phyloP scores from a whole-genome alignment of 1,140 invertebrate species.

The Bactericera cockerelli region DNA sequence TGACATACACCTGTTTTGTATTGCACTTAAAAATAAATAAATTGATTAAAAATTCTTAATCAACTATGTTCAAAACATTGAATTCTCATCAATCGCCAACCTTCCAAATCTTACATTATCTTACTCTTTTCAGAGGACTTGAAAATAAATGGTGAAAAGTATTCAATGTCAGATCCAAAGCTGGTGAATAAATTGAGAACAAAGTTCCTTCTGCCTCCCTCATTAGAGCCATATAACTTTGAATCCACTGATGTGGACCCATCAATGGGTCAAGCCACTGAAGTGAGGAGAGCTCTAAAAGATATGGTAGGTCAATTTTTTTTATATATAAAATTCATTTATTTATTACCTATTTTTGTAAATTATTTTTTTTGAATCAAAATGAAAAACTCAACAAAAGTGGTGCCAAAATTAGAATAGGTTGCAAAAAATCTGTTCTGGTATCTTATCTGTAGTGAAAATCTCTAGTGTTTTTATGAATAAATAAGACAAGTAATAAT shows the following conservation, averaged over 20 bases:
- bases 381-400: slow-evolving; percentile 15
- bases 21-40: too few species aligned
- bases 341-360: too few species aligned
- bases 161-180: slow-evolving; percentile 19
- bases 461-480: background rate
- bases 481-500: background rate
- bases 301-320: slow-evolving; percentile 25
- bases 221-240: slow-evolving; percentile 23
- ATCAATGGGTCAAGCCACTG: slow-evolving; percentile 31
- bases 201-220: slow-evolving; percentile 23
- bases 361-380: too few species aligned
- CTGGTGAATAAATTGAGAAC: slow-evolving; percentile 20
- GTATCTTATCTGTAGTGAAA: background rate
- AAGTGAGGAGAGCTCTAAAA: slow-evolving; percentile 26
- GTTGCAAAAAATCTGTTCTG: background rate
- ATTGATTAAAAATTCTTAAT: too few species aligned
- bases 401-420: background rate
- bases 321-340: slow-evolving; percentile 1
- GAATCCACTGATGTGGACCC: slow-evolving; percentile 26
- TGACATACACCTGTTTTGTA: too few species aligned
- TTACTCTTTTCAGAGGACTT: background rate
- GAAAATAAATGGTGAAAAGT: slow-evolving; percentile 1
- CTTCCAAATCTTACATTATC: too few species aligned
- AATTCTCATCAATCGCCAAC: too few species aligned
- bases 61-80: too few species aligned